Evolutionary conservation across 23 tunicate genomes (phyloP).

Genomic region (Pegea sp.): DNA sequence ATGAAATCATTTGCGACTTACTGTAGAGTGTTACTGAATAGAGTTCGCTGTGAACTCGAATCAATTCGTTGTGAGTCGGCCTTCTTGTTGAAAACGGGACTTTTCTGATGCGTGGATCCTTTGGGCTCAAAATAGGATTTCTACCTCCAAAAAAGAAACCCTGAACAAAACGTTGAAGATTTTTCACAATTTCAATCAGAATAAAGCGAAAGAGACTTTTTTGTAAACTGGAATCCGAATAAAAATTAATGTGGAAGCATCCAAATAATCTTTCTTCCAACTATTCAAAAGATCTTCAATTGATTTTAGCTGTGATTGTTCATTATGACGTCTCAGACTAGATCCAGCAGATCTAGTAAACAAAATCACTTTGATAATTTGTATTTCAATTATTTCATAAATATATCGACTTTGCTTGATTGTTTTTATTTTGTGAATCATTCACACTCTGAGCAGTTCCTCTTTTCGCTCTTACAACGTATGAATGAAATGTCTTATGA

Average conservation of each 20-base stretch:
- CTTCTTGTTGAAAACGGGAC: conserved; percentile 65
- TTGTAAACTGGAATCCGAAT: conserved; percentile 46
- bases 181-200: not conserved
- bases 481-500: conserved; percentile 87
- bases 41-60: conserved; percentile 54
- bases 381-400: too few relatives aligned
- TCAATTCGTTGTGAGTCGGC: conserved; percentile 64
- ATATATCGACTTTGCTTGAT: conserved; percentile 46
- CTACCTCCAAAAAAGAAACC: conserved; percentile 60
- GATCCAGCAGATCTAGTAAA: conserved; percentile 71
- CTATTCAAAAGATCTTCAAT: conserved; percentile 22
- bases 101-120: conserved; percentile 31
- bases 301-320: conserved; percentile 21
- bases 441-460: conserved; percentile 68
- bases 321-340: conserved; percentile 57
- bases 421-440: conserved; percentile 13
- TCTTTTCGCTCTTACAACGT: conserved; percentile 77
- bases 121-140: conserved; percentile 25
- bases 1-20: too few relatives aligned
- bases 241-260: conserved; percentile 37
- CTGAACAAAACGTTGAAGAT: conserved; percentile 1
- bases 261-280: conserved; percentile 55
- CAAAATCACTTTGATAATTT: too few relatives aligned
- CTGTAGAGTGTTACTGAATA: conserved; percentile 33
- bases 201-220: conserved; percentile 12